Conservation (phyloP, 2,888 invertebrate species). For the Physocephala rufipes region DNA sequence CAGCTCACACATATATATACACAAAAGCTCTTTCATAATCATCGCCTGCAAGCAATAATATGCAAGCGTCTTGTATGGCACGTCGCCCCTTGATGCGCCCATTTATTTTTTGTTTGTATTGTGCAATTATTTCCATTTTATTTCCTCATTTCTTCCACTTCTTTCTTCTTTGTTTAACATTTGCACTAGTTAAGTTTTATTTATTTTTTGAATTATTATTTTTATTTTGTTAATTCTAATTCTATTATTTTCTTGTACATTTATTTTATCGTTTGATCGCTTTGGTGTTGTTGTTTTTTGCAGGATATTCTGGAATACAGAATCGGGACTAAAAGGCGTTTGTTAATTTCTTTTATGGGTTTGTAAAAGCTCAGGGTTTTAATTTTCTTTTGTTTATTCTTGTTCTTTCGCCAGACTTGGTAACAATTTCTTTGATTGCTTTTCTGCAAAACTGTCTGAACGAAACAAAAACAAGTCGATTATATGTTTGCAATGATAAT, state of each 20-base stretch:
- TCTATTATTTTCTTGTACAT: background rate
- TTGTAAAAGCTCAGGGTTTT: too few relatives aligned
- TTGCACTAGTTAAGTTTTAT: background rate
- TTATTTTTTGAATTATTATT: background rate
- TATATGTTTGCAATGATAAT: too few relatives aligned
- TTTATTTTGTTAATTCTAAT: background rate
- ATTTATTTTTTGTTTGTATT: background rate
- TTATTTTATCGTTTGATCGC: too few relatives aligned
- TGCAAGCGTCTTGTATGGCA: background rate
- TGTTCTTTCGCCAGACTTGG: too few relatives aligned
- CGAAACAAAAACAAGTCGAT: too few relatives aligned
- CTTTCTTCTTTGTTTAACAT: background rate
- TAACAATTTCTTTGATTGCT: too few relatives aligned
- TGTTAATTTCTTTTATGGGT: too few relatives aligned
- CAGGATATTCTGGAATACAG: too few relatives aligned
- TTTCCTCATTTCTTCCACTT: background rate
- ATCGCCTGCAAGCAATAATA: background rate
- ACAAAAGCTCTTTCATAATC: background rate
- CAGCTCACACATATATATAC: background rate
- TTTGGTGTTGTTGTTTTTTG: too few relatives aligned
- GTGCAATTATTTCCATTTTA: background rate
- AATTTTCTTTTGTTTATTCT: too few relatives aligned
- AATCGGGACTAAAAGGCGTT: too few relatives aligned
- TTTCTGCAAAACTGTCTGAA: too few relatives aligned
- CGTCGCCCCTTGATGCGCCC: background rate